These are phyloP conservation scores for Thaumatotibia leucotreta DNA, from an alignment of 1,140 invertebrate genomes.

Conservation along the genomic window DNA sequence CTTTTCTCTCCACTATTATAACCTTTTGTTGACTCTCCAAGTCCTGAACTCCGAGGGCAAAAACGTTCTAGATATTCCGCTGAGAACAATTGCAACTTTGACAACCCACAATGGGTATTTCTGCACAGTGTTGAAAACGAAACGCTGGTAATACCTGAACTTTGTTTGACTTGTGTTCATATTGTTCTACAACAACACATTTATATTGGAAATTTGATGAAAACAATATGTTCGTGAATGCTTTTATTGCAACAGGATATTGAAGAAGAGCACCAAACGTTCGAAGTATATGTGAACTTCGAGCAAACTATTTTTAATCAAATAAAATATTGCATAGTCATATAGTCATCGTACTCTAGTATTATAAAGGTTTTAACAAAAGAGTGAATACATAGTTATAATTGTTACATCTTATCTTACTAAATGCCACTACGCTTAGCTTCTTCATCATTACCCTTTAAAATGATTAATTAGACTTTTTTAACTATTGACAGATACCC, in stretches of 20 bases:
- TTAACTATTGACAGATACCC: too few species aligned
- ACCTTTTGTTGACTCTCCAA: conserved; percentile 5
- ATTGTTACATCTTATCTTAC: too few species aligned
- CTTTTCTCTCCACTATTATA: background rate
- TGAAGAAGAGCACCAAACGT: background rate
- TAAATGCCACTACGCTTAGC: too few species aligned
- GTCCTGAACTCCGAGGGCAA: background rate
- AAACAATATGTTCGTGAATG: background rate
- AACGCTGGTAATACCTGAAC: background rate
- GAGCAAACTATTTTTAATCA: too few species aligned
- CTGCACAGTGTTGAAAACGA: background rate
- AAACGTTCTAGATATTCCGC: background rate
- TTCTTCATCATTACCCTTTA: too few species aligned
- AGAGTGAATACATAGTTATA: too few species aligned
- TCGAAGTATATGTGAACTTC: background rate
- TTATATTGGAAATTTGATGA: too few species aligned
- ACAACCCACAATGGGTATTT: background rate
- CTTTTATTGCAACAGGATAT: background rate
- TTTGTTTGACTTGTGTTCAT: background rate
- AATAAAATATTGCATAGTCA: too few species aligned
- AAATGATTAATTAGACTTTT: too few species aligned
- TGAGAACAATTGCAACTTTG: background rate
- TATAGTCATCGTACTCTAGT: too few species aligned
- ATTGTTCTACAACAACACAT: background rate
- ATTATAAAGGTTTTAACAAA: too few species aligned